A percentile compares a stretch with the other conserved stretches of the same genome.
These are phyloP conservation scores for Megathymus violae DNA, from an alignment of 1,140 invertebrate species.

Conservation along the genomic window DNA sequence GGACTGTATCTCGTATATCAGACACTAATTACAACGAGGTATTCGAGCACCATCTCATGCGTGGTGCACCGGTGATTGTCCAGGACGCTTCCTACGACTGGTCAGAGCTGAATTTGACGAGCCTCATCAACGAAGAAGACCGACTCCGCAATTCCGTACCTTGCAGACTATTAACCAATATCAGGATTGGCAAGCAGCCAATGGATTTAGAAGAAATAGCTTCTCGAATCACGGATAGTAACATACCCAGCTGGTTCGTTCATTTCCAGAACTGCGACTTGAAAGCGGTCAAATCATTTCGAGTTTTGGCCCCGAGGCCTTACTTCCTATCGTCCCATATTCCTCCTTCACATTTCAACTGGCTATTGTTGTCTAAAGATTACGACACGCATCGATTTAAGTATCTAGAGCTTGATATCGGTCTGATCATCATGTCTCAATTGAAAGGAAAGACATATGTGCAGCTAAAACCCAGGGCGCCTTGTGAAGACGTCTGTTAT, in stretches of 20 bases:
- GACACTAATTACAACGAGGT: constrained; percentile 86
- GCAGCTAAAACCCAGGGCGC: constrained; percentile 86
- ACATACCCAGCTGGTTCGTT: constrained; percentile 90
- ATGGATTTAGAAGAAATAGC: constrained; percentile 88
- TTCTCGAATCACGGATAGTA: constrained; percentile 86
- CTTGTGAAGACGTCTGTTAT: constrained; percentile 88
- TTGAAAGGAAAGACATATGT: constrained; percentile 88
- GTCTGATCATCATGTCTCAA: constrained; percentile 89
- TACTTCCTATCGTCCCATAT: constrained; percentile 90
- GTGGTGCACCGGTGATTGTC: constrained; percentile 89
- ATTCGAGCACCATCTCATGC: constrained; percentile 87
- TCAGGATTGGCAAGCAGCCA: constrained; percentile 85
- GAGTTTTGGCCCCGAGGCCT: constrained; percentile 88
- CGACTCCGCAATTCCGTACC: constrained; percentile 86
- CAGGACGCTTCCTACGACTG: constrained; percentile 89
- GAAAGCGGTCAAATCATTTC: constrained; percentile 88
- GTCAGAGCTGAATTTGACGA: constrained; percentile 88
- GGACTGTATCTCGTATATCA: constrained; percentile 85
- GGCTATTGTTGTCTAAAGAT: constrained; percentile 91
- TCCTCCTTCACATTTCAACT: constrained; percentile 91
- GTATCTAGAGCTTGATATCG: constrained; percentile 87
- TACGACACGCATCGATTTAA: constrained; percentile 90
- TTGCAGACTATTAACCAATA: constrained; percentile 89
- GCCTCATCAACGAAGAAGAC: constrained; percentile 85
- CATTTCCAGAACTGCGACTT: constrained; percentile 95